Evolutionary conservation across 2,888 invertebrate genomes (phyloP).

Genomic region (Rambutsinella grinnellia): DNA sequence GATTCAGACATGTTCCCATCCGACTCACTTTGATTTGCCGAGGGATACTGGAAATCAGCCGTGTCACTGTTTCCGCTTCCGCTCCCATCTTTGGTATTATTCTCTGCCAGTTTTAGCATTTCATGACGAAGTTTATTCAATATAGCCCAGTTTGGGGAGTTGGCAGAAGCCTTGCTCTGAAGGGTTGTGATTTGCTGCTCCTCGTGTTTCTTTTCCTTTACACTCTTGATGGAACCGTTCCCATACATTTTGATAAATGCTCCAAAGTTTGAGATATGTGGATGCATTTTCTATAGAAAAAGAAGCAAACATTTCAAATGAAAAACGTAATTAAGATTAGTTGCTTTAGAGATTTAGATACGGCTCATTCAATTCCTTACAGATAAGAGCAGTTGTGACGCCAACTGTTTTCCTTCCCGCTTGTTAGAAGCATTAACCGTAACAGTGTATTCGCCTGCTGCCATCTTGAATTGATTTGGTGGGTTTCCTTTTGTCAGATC

Average conservation of each 20-base stretch:
- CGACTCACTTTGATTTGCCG: background rate
- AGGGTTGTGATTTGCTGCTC: slow-evolving; percentile 92
- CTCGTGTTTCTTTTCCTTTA: slow-evolving; percentile 91
- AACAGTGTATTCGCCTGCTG: slow-evolving; percentile 91
- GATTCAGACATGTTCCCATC: background rate
- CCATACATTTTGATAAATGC: slow-evolving; percentile 93
- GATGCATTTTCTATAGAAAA: slow-evolving; percentile 83
- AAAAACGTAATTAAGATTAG: slow-evolving; percentile 8
- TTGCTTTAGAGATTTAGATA: background rate
- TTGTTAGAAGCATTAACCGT: slow-evolving; percentile 84
- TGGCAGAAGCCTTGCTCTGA: slow-evolving; percentile 89
- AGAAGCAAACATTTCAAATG: background rate
- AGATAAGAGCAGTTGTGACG: slow-evolving; percentile 81
- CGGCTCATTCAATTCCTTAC: slow-evolving; percentile 58
- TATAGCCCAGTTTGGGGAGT: slow-evolving; percentile 93
- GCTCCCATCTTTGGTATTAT: background rate
- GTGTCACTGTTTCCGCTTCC: background rate
- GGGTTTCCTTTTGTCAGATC: slow-evolving; percentile 77
- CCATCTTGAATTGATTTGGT: slow-evolving; percentile 94
- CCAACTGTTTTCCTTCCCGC: slow-evolving; percentile 94
- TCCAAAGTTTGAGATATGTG: slow-evolving; percentile 95
- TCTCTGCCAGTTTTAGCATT: slow-evolving; percentile 78
- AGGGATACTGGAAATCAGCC: background rate
- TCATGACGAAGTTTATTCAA: slow-evolving; percentile 86
- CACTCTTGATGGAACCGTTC: slow-evolving; percentile 88